These are phyloP conservation scores for Colletes collaris DNA, from an alignment of 2,888 invertebrate genomes.

Conservation along the genomic window DNA sequence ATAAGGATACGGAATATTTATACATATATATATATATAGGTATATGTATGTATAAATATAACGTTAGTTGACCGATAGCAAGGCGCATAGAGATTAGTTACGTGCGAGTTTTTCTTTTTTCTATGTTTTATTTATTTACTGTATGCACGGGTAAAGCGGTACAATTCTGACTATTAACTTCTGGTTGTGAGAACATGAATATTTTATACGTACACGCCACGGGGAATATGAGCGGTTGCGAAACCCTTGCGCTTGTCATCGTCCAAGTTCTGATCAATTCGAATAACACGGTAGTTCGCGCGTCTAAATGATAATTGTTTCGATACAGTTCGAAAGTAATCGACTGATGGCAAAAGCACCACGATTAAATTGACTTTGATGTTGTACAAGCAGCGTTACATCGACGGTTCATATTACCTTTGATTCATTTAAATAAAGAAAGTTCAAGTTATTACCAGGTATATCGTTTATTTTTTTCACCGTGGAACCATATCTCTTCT, in stretches of 20 bases:
- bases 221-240: slow-evolving; percentile 55
- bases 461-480: slow-evolving; percentile 8
- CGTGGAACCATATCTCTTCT: not conserved
- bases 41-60: not conserved
- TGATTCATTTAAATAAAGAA: slow-evolving; percentile 65
- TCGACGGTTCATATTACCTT: slow-evolving; percentile 49
- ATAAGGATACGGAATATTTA: slow-evolving; percentile 53
- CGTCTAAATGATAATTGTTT: slow-evolving; percentile 34
- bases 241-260: slow-evolving; percentile 22
- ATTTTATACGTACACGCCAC: slow-evolving; percentile 58
- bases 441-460: slow-evolving; percentile 37
- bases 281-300: slow-evolving; percentile 27
- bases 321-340: slow-evolving; percentile 10
- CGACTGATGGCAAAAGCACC: not conserved
- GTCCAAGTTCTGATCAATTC: slow-evolving; percentile 44
- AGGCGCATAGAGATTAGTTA: slow-evolving; percentile 37
- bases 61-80: slow-evolving; percentile 24
- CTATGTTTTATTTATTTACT: slow-evolving; percentile 66
- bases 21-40: slow-evolving; percentile 5
- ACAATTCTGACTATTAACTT: slow-evolving; percentile 57
- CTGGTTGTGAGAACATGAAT: slow-evolving; percentile 67
- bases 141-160: slow-evolving; percentile 44
- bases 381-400: slow-evolving; percentile 35
- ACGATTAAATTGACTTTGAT: slow-evolving; percentile 22
- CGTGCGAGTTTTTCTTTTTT: slow-evolving; percentile 42